Base-by-base conservation (phyloP, 1,140 invertebrate species). In the Eriocheir sinensis region DNA sequence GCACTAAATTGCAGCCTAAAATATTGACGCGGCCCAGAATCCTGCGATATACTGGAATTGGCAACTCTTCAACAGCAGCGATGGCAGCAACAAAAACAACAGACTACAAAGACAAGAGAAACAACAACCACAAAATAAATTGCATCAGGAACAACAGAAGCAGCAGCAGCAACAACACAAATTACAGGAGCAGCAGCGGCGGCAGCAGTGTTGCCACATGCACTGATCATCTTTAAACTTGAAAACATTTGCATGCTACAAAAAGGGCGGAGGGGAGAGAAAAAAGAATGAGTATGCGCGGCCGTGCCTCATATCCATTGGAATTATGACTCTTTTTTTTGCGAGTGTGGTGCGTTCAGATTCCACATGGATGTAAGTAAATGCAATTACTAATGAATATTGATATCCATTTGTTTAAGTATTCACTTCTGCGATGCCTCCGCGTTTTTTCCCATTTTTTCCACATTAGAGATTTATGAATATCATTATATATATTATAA, bases 361-460 rank as follows among this genome's bases (percentile, higher is more conserved):
- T n/a, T 72, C 21, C 4, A n/a, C 60, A 21, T 21, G 6, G n/a
- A 21, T 72, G 60, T 72, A 72, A 72, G n/a, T 21, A n/a, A 72
- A 72, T 72, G 60, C 60, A 72, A 72, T 72, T 72, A 72, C 6
- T 27, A 72, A 72, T 72, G 27, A 72, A 72, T 72, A 72, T 72
- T 72, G 21, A 72, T n/a, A 72, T 72, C 60, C 60, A 72, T 72
- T 72, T 72, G n/a, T n/a, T 21, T 72, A 72, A 72, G 60, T n/a
- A 72, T 72, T n/a, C 17, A 72, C n/a, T 72, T n/a, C n/a, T n/a
- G 27, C 12, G n/a, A 72, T n/a, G 60, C n/a, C n/a, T 21, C n/a
- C 8, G 12, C 27, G 60, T 72, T n/a, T 72, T 72, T 72, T n/a
- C n/a, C 1, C n/a, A 17, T 53, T 53, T 72, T 27, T 72, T n/a